A percentile compares a stretch with the other conserved stretches of the same genome.
Conservation (phyloP, 2,888 invertebrate genomes). For the Tetranychus piercei region DNA sequence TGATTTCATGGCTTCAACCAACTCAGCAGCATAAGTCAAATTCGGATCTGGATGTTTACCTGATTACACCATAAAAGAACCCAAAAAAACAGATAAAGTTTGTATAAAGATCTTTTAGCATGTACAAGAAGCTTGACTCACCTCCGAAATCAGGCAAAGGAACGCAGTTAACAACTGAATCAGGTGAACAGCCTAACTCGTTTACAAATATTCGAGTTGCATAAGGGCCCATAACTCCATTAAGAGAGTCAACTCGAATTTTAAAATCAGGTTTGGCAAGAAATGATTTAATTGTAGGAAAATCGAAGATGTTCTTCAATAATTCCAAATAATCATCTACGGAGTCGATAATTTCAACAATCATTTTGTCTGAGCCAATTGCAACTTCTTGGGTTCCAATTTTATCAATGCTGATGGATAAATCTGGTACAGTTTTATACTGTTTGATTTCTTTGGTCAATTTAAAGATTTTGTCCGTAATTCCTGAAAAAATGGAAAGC, state of each 20-base stretch:
- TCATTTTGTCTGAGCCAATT: conserved; percentile 45
- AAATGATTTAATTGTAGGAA: conserved; percentile 51
- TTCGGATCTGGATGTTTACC: conserved; percentile 82
- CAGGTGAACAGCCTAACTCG: conserved; percentile 55
- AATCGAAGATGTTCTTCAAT: conserved; percentile 96
- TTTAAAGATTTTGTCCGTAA: conserved; percentile 71
- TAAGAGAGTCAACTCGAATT: conserved; percentile 78
- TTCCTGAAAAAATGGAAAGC: conserved; percentile 31
- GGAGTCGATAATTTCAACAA: conserved; percentile 73
- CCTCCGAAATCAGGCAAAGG: conserved; percentile 91
- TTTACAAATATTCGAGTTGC: conserved; percentile 67
- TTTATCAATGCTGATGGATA: conserved; percentile 54
- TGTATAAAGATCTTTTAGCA: not conserved
- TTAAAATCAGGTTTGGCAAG: conserved; percentile 55
- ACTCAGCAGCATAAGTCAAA: conserved; percentile 62
- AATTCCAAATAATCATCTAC: conserved; percentile 67
- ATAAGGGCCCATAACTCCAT: conserved; percentile 91
- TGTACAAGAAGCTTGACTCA: conserved; percentile 26
- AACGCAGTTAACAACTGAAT: conserved; percentile 52
- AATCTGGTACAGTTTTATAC: conserved; percentile 58
- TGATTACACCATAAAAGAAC: not conserved
- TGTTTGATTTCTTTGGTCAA: conserved; percentile 54
- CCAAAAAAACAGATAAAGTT: not conserved
- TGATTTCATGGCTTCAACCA: conserved; percentile 45
- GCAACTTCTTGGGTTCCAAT: conserved; percentile 48